Evolutionary conservation across 1,140 invertebrate species (phyloP).

Genomic region (Heterodera schachtii): DNA sequence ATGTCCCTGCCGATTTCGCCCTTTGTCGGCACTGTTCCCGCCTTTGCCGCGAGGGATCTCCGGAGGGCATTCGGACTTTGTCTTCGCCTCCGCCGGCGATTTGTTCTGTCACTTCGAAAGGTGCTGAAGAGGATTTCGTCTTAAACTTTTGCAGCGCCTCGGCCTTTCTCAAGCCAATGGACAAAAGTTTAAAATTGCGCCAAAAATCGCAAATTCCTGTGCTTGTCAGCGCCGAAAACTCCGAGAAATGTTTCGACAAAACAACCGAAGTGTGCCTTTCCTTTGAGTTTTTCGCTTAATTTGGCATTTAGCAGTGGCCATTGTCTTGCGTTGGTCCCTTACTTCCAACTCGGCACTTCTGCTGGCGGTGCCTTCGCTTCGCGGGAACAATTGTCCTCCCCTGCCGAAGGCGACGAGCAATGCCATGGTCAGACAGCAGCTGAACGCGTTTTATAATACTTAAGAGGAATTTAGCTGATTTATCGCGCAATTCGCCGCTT

Average conservation of each 20-base stretch:
- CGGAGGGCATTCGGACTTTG: neutral
- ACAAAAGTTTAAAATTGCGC: neutral
- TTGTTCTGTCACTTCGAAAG: neutral
- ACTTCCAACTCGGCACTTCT: neutral
- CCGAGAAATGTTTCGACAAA: neutral
- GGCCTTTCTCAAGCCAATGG: neutral
- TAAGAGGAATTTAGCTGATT: neutral
- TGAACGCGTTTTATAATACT: neutral
- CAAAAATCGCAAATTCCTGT: neutral
- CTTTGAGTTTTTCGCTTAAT: neutral
- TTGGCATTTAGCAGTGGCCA: neutral
- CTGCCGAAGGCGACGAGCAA: neutral
- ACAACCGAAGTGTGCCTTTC: neutral
- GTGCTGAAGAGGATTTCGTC: neutral
- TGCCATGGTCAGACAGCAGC: neutral
- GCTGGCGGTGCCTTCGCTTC: neutral
- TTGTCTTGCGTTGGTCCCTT: neutral
- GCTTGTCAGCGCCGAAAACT: neutral
- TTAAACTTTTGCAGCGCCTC: neutral
- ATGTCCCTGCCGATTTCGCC: neutral
- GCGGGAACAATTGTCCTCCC: constrained; percentile 1
- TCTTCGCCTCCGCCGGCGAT: neutral
- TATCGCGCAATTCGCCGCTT: neutral
- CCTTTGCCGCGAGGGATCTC: neutral
- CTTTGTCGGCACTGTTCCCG: neutral